Conservation (phyloP, 2,888 invertebrate species). For the Globia sparganii region DNA sequence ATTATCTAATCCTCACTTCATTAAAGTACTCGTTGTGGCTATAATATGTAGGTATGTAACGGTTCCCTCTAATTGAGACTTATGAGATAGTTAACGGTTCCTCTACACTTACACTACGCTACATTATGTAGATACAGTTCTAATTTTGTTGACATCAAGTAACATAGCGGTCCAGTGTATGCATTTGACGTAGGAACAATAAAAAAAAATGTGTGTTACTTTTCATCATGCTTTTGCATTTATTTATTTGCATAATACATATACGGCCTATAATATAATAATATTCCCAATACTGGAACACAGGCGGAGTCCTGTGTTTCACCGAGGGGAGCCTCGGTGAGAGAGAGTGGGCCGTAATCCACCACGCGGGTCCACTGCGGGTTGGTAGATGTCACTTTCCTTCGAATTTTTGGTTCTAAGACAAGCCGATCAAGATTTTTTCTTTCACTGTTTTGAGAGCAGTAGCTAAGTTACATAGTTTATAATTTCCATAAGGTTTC, state of each 20-base stretch:
- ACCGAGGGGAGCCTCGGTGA: no score
- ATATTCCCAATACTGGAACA: not conserved
- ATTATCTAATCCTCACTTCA: constrained; percentile 47
- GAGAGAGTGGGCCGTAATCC: no score
- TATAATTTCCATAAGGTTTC: not conserved
- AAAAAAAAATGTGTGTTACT: not conserved
- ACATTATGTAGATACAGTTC: constrained; percentile 1
- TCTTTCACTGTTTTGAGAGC: not conserved
- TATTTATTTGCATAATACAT: not conserved
- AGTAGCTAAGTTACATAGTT: not conserved
- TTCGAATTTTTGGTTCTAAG: no score
- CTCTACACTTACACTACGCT: constrained; percentile 18
- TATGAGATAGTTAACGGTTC: constrained; percentile 46
- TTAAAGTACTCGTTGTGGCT: constrained; percentile 41
- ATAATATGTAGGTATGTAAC: constrained; percentile 52
- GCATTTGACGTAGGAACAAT: not conserved
- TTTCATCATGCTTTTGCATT: not conserved
- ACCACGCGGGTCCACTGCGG: no score
- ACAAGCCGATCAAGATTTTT: not conserved
- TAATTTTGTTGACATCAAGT: not conserved
- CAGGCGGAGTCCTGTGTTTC: no score
- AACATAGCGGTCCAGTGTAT: not conserved
- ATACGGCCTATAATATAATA: not conserved
- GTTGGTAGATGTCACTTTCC: no score
- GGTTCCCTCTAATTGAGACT: constrained; percentile 57